Evolutionary conservation across 2,113 vertebrate genomes (phyloP).

Genomic region (Brachyhypopomus gauderio): DNA sequence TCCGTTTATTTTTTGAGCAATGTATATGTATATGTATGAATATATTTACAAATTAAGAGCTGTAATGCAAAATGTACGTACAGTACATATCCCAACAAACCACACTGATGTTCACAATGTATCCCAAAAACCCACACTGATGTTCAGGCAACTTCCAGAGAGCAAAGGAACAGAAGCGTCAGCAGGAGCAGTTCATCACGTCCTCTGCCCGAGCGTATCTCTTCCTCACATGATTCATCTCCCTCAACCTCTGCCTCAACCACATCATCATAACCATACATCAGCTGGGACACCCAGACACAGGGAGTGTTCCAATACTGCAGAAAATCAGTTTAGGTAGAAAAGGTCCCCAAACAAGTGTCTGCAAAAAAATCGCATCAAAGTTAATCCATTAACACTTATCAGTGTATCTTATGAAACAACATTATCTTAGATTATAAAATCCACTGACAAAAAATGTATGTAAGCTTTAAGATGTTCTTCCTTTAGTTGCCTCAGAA

Average conservation of each 20-base stretch:
- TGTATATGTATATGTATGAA: too few species aligned
- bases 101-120: neutral
- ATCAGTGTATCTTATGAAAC: neutral
- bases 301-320: neutral
- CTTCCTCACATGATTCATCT: constrained; percentile 17
- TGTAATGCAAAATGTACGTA: too few species aligned
- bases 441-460: too few species aligned
- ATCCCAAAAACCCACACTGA: neutral
- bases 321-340: neutral
- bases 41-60: too few species aligned
- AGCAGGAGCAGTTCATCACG: neutral
- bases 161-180: neutral
- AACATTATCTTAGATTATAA: too few species aligned
- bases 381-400: neutral
- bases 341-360: neutral
- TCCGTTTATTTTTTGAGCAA: too few species aligned
- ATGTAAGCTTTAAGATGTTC: too few species aligned
- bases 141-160: neutral
- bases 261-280: constrained; percentile 25
- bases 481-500: too few species aligned
- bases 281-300: neutral
- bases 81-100: neutral
- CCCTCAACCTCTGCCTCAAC: neutral
- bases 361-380: neutral
- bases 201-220: neutral